These are phyloP conservation scores for Carollia perspicillata DNA, from an alignment of 2,113 vertebrate genomes.

Conservation along the genomic window DNA sequence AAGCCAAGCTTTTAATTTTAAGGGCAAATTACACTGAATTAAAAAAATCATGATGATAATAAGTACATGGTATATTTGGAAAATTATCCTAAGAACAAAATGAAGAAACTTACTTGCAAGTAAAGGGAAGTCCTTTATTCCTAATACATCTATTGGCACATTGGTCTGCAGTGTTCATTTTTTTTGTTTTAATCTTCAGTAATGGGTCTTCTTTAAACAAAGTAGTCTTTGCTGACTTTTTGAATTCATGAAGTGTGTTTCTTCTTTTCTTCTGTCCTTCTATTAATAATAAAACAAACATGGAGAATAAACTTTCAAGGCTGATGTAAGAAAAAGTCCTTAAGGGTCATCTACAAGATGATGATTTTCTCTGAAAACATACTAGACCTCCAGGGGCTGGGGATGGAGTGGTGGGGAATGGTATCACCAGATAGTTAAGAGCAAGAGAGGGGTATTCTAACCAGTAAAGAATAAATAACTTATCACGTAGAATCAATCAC, in stretches of 20 bases:
- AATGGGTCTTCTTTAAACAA: constrained; percentile 85
- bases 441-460: neutral
- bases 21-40: neutral
- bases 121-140: constrained; percentile 89
- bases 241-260: constrained; percentile 94
- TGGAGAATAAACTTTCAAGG: neutral
- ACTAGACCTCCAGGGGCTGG: neutral
- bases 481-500: neutral
- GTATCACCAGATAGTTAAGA: neutral
- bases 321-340: neutral
- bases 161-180: constrained; percentile 85
- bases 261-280: constrained; percentile 87
- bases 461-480: neutral
- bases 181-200: constrained; percentile 88
- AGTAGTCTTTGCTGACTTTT: constrained; percentile 88
- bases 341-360: neutral
- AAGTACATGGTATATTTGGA: neutral
- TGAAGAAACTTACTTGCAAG: constrained; percentile 90
- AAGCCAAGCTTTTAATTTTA: neutral
- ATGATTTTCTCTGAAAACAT: neutral
- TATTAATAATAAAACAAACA: constrained; percentile 66
- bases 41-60: neutral
- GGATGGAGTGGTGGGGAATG: neutral
- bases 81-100: neutral
- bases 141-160: constrained; percentile 93